Percentiles rank a stretch among this genome's conserved stretches.
Evolutionary conservation across 1,140 invertebrate species (phyloP).

Genomic region (Procambarus virginalis): DNA sequence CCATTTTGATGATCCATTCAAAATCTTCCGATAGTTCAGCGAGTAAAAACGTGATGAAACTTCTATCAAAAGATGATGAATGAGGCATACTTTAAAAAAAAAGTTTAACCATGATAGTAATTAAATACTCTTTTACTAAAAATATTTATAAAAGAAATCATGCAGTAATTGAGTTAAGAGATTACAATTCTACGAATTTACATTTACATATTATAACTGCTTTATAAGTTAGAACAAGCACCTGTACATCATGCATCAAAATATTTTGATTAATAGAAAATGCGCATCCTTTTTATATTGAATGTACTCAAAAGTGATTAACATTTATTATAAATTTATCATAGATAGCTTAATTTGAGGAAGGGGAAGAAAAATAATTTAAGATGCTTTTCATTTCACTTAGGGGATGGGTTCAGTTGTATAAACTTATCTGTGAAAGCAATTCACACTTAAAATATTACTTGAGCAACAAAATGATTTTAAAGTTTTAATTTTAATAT

Average conservation of each 20-base stretch:
- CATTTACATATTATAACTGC: not conserved
- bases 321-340: not conserved
- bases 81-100: slow-evolving; percentile 18
- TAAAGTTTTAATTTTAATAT: too few species aligned
- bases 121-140: not conserved
- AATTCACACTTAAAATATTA: not conserved
- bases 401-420: not conserved
- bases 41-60: not conserved
- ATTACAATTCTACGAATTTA: not conserved
- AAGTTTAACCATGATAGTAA: not conserved
- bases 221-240: not conserved
- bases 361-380: not conserved
- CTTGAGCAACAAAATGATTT: too few species aligned
- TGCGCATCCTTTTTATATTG: not conserved
- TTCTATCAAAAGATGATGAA: slow-evolving; percentile 33
- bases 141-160: not conserved
- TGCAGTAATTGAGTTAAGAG: not conserved
- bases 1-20: slow-evolving; percentile 31
- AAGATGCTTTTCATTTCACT: not conserved
- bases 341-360: slow-evolving; percentile 8
- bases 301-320: not conserved
- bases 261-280: not conserved
- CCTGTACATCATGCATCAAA: not conserved
- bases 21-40: slow-evolving; percentile 15
- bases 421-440: not conserved